Base-by-base conservation (phyloP, 2,888 invertebrate genomes). In the Ctena decussata region DNA sequence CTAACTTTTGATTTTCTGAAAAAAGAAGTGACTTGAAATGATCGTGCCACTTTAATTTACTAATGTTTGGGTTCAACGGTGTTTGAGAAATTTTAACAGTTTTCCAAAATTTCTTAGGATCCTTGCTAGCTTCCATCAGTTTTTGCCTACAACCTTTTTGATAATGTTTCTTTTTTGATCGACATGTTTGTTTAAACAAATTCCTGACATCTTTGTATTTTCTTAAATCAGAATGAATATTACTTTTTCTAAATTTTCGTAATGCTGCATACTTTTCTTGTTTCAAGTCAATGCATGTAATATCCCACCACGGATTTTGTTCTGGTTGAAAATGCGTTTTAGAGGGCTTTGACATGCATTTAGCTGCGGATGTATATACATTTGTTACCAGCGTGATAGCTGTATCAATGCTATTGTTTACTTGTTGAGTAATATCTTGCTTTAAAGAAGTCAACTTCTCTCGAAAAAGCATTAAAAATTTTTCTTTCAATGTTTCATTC, bases 101-200 rank as follows among this genome's bases (percentile, higher is more conserved):
- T n/a, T n/a, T n/a, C n/a, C n/a, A n/a, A n/a, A n/a, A n/a, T n/a
- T n/a, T n/a, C n/a, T n/a, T n/a, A n/a, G n/a, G n/a, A n/a, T n/a
- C n/a, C n/a, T n/a, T n/a, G n/a, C n/a, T n/a, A n/a, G n/a, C n/a
- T n/a, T n/a, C n/a, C n/a, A n/a, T n/a, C n/a, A n/a, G n/a, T n/a
- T n/a, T n/a, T n/a, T n/a, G n/a, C n/a, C n/a, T n/a, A n/a, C n/a
- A n/a, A n/a, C n/a, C n/a, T n/a, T n/a, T n/a, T n/a, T n/a, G n/a
- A n/a, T n/a, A n/a, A n/a, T n/a, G n/a, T n/a, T n/a, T n/a, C n/a
- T n/a, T n/a, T n/a, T n/a, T n/a, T n/a, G n/a, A n/a, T n/a, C n/a
- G n/a, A n/a, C n/a, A n/a, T n/a, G n/a, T n/a, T n/a, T 46, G 24
- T 49, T 76, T 57, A 76, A 76, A 76, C n/a, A 53, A 27, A 60